Conservation (phyloP, 2,113 vertebrate species). For the Centropristis striata region DNA sequence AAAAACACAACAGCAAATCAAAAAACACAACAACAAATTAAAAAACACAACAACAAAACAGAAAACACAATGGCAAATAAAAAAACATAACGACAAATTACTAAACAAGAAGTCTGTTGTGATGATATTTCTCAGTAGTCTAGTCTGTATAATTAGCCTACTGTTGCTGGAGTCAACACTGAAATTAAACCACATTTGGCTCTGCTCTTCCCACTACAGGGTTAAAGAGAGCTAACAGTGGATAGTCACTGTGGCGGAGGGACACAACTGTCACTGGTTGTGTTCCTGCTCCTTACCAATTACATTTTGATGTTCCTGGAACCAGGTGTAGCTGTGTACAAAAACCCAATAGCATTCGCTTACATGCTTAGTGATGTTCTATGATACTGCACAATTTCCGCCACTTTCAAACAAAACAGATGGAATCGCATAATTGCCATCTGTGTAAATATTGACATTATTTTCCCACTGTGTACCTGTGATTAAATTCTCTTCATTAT, state of each 20-base stretch:
- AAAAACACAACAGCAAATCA: too few species aligned
- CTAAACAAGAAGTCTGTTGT: constrained; percentile 19
- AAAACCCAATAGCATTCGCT: constrained; percentile 14
- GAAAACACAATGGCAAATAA: too few species aligned
- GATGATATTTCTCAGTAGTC: not conserved
- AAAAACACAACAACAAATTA: too few species aligned
- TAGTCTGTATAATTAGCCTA: not conserved
- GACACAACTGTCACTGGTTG: constrained; percentile 70
- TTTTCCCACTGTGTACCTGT: constrained; percentile 27
- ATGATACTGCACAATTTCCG: constrained; percentile 29
- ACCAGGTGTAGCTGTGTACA: constrained; percentile 41
- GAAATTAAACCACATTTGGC: constrained; percentile 1
- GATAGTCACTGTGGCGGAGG: constrained; percentile 61
- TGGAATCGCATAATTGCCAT: constrained; percentile 23
- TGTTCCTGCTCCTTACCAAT: constrained; percentile 56
- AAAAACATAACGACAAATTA: too few species aligned
- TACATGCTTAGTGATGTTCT: not conserved
- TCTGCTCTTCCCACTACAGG: constrained; percentile 15
- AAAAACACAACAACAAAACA: too few species aligned
- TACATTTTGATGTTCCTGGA: constrained; percentile 65
- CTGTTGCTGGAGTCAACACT: not conserved
- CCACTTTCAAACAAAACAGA: constrained; percentile 16
- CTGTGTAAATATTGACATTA: constrained; percentile 24
- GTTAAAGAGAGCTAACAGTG: constrained; percentile 43
- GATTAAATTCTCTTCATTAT: constrained; percentile 19